A percentile compares a stretch with the other conserved stretches of the same genome.
phyloP scores from a whole-genome alignment of 2,888 invertebrate genomes.

The Mythimna albipuncta region DNA sequence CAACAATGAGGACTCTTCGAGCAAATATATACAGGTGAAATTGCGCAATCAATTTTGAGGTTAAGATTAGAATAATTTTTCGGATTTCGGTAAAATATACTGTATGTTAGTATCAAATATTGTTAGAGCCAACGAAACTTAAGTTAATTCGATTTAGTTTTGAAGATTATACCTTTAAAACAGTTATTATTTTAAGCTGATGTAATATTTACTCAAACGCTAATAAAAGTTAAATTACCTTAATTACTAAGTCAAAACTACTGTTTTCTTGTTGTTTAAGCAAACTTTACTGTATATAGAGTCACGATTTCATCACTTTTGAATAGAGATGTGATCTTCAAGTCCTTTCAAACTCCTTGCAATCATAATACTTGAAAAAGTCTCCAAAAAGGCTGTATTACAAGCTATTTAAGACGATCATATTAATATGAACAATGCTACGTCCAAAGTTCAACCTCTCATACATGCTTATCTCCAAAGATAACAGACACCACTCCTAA shows the following conservation, averaged over 20 bases:
- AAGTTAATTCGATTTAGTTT: not conserved
- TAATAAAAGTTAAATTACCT: not conserved
- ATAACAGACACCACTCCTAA: constrained; percentile 16
- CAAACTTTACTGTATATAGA: too few relatives aligned
- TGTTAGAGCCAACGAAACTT: not conserved
- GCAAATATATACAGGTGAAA: constrained; percentile 87
- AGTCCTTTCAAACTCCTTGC: not conserved
- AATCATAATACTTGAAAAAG: not conserved
- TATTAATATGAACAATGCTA: not conserved
- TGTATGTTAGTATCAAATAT: not conserved
- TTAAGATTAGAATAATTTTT: constrained; percentile 70
- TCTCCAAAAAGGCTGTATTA: not conserved
- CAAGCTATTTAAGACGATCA: too few relatives aligned
- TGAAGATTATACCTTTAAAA: too few relatives aligned
- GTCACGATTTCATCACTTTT: not conserved
- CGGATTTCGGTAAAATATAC: constrained; percentile 38
- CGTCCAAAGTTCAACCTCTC: constrained; percentile 38
- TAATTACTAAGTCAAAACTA: not conserved
- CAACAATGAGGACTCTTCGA: constrained; percentile 82
- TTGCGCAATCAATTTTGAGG: constrained; percentile 83
- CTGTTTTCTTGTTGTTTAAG: too few relatives aligned
- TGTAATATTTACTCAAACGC: constrained; percentile 38
- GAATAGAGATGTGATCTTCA: not conserved
- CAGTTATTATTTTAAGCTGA: constrained; percentile 39
- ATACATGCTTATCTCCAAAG: constrained; percentile 34